Conservation (phyloP, 1,140 invertebrate genomes). For the Hylyphantes graminicola region DNA sequence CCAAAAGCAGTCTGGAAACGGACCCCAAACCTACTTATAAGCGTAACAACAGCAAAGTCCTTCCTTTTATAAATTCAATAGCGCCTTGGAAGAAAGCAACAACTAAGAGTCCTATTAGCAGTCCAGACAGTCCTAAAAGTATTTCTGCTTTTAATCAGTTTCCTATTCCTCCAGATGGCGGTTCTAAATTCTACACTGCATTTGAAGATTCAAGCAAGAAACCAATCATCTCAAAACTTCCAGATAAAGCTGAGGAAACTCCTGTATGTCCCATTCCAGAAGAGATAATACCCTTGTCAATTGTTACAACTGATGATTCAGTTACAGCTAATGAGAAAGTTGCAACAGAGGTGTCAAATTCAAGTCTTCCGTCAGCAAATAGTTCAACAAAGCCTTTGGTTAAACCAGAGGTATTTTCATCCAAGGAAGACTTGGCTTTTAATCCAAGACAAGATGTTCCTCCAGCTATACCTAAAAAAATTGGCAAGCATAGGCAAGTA, state of each 20-base stretch:
- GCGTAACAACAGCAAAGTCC: neutral
- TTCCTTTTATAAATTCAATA: conserved; percentile 35
- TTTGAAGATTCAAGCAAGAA: conserved; percentile 14
- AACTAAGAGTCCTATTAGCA: conserved; percentile 33
- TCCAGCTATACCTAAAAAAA: conserved; percentile 54
- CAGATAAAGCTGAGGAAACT: neutral
- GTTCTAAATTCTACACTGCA: conserved; percentile 40
- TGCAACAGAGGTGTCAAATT: neutral
- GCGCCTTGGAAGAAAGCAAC: conserved; percentile 43
- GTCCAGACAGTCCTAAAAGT: conserved; percentile 39
- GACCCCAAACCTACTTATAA: neutral
- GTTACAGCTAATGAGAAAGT: neutral
- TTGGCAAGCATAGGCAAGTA: conserved; percentile 34
- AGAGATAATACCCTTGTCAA: conserved; percentile 46
- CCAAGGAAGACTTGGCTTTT: neutral
- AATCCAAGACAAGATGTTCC: conserved; percentile 4
- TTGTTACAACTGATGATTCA: too few species aligned
- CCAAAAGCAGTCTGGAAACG: neutral
- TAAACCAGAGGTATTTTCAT: neutral
- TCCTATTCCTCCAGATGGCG: neutral
- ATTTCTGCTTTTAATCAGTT: neutral
- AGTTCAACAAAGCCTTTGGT: neutral
- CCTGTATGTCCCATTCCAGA: conserved; percentile 40
- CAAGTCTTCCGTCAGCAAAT: neutral
- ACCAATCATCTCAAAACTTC: neutral